phyloP scores from a whole-genome alignment of 2,797 vertebrate species.

The Melopsittacus undulatus region DNA sequence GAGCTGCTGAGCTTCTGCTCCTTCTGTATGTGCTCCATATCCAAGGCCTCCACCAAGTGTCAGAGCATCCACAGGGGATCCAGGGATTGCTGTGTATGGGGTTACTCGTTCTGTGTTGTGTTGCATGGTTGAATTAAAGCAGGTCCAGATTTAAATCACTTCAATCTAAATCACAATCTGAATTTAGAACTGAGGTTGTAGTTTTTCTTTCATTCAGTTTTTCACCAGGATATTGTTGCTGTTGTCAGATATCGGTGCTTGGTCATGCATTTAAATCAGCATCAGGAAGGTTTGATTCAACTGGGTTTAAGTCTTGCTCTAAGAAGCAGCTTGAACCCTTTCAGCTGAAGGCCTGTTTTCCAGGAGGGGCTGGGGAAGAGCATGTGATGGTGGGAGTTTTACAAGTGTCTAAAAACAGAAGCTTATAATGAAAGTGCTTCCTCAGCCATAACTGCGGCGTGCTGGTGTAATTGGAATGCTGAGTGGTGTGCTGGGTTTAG shows the following conservation, averaged over 20 bases:
- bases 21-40: neutral
- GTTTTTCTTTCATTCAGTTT: neutral
- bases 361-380: neutral
- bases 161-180: neutral
- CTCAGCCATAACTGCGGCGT: slow-evolving; percentile 65
- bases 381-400: slow-evolving; percentile 14
- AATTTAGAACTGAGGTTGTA: neutral
- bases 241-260: neutral
- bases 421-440: slow-evolving; percentile 69
- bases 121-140: fast-evolving
- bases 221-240: neutral
- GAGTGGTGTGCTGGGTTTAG: slow-evolving; percentile 61
- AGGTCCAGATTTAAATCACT: neutral
- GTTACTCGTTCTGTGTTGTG: fast-evolving
- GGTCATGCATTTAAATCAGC: neutral
- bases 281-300: neutral
- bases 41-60: neutral
- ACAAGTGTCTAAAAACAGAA: slow-evolving; percentile 62
- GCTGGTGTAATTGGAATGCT: slow-evolving; percentile 71
- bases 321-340: neutral
- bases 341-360: neutral
- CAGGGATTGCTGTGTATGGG: neutral
- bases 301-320: neutral
- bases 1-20: neutral
- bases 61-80: neutral